Evolutionary conservation across 2,888 invertebrate species (phyloP).

Genomic region (Andrena chrysosceles): DNA sequence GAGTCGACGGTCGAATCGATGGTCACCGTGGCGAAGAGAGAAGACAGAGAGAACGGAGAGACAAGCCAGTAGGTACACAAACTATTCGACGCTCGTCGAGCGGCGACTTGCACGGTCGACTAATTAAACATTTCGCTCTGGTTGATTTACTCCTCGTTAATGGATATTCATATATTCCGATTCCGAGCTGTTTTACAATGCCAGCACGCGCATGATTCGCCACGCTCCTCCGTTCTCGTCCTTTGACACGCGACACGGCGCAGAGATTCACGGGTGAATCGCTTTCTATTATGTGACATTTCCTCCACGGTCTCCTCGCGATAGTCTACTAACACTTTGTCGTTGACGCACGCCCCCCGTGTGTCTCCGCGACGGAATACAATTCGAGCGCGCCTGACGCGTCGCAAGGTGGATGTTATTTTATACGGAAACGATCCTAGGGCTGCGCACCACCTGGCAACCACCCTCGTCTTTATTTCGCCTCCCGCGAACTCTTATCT

Average conservation of each 20-base stretch:
- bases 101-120: conserved; percentile 42
- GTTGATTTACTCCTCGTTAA: conserved; percentile 76
- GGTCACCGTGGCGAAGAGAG: not conserved
- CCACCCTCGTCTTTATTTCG: conserved; percentile 18
- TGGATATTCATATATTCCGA: conserved; percentile 78
- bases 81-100: conserved; percentile 51
- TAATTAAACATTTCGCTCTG: conserved; percentile 75
- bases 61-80: conserved; percentile 30
- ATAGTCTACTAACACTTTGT: conserved; percentile 32
- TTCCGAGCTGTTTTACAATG: conserved; percentile 35
- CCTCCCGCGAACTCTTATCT: conserved; percentile 43
- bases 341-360: conserved; percentile 33
- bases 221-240: not conserved
- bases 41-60: not conserved
- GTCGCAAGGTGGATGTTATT: conserved; percentile 49
- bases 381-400: not conserved
- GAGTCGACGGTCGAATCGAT: conserved; percentile 40
- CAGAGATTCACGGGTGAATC: conserved; percentile 60
- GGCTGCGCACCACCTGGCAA: not conserved
- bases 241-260: conserved; percentile 56
- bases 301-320: conserved; percentile 2
- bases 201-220: conserved; percentile 15
- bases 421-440: not conserved
- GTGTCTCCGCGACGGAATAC: conserved; percentile 35
- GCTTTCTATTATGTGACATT: conserved; percentile 73